These are phyloP conservation scores for Oryctolagus cuniculus DNA, from an alignment of 2,113 vertebrate genomes.

Conservation along the genomic window DNA sequence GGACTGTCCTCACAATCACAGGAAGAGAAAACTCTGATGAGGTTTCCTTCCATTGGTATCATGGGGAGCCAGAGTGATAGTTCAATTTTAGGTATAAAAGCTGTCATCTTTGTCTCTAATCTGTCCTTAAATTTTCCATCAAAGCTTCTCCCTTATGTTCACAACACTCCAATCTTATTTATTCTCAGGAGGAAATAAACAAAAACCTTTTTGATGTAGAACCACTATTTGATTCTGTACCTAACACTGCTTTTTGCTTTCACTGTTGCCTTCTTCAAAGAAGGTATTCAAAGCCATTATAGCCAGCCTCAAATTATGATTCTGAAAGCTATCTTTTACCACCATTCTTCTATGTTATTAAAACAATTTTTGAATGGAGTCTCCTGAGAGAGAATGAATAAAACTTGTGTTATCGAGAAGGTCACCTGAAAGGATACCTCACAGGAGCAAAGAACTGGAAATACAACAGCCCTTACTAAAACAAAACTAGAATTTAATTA, in stretches of 20 bases:
- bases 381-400: background rate
- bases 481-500: background rate
- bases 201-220: background rate
- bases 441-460: background rate
- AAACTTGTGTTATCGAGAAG: background rate
- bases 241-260: background rate
- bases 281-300: background rate
- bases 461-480: background rate
- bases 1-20: background rate
- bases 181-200: background rate
- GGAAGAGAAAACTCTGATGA: background rate
- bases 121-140: background rate
- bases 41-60: background rate
- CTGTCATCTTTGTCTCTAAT: background rate
- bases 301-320: background rate
- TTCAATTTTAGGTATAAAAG: background rate
- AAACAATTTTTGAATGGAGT: background rate
- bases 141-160: background rate
- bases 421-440: background rate
- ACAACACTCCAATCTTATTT: background rate
- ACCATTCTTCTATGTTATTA: background rate
- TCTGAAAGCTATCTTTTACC: background rate
- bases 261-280: background rate
- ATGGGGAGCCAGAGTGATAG: background rate
- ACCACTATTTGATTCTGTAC: background rate